Conservation (phyloP, 2,797 vertebrate species). For the Amazona finschi region DNA sequence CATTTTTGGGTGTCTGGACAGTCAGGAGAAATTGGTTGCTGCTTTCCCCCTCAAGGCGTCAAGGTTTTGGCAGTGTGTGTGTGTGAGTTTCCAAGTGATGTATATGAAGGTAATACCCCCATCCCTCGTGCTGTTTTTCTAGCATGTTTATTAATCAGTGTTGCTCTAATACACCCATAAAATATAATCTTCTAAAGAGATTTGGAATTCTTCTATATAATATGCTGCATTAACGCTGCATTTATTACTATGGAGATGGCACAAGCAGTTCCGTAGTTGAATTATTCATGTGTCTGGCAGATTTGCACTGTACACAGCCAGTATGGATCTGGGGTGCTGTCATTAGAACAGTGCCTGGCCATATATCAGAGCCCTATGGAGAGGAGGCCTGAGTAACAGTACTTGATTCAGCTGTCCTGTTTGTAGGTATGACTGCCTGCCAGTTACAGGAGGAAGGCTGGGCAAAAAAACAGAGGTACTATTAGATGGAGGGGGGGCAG, state of each 20-base stretch:
- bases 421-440: fast-evolving
- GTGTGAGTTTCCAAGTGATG: background rate
- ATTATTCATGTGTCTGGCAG: background rate
- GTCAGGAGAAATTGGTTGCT: background rate
- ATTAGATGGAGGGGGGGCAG: fast-evolving
- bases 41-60: background rate
- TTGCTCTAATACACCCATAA: background rate
- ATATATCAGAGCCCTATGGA: background rate
- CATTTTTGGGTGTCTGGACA: background rate
- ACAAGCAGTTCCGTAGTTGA: background rate
- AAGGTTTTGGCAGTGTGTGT: background rate
- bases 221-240: background rate
- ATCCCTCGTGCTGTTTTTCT: fast-evolving
- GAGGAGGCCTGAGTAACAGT: fast-evolving
- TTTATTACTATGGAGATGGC: background rate
- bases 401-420: fast-evolving
- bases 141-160: background rate
- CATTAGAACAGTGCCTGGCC: fast-evolving
- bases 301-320: background rate
- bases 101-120: background rate
- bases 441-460: background rate
- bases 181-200: conserved; percentile 18
- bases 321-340: background rate
- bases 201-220: background rate
- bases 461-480: background rate